Evolutionary conservation across 2,888 invertebrate species (phyloP), one percentile per base, ranked within the genome.

Genomic region (Bombylius major): DNA sequence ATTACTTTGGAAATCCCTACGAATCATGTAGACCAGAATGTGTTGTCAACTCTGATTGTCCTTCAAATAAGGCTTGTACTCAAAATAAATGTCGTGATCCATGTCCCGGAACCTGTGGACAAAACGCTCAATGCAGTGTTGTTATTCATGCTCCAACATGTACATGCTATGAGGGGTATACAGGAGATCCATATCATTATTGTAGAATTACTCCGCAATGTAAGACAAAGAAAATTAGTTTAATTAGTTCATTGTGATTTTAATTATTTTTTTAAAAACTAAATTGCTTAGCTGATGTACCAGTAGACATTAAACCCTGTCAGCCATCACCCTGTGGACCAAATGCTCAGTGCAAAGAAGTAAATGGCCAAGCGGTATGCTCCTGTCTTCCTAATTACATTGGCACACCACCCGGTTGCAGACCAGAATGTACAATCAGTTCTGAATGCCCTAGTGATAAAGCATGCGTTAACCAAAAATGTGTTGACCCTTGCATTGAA

Each of bases 81-180:
- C 79, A 82, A 62, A 82, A 84, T 61, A 87, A 86, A 72, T 90
- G 90, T 69, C 76, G 78, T 66, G 84, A 89, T 74, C 88, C 89
- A 23, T 89, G 89, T 64, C 84, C 84, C 7, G 87, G 87, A 60
- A 82, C 83, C 14, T 89, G 89, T 67, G 87, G 86, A 4, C 77
- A 82, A 57, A 85, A 86, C 65, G 84, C 88, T 5, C 69, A 79
- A 51, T 89, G 89, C 68, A 81, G 82, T 70, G 84, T 84, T 8
- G 76, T 84, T 5, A 85, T 84, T 65, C 85, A 87, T 73, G 67
- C 87, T 63, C 83, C 85, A 56, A 76, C 79, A 45, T 83, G 88
- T 65, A 82, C 78, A 56, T 89, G 89, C 67, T 72, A 80, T 12
- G 70, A 75, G 54, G 84, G 84, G 36, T 87, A 82, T 67, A 81